Evolutionary conservation across 1,140 invertebrate species (phyloP).

Genomic region (Brachionus calyciflorus): DNA sequence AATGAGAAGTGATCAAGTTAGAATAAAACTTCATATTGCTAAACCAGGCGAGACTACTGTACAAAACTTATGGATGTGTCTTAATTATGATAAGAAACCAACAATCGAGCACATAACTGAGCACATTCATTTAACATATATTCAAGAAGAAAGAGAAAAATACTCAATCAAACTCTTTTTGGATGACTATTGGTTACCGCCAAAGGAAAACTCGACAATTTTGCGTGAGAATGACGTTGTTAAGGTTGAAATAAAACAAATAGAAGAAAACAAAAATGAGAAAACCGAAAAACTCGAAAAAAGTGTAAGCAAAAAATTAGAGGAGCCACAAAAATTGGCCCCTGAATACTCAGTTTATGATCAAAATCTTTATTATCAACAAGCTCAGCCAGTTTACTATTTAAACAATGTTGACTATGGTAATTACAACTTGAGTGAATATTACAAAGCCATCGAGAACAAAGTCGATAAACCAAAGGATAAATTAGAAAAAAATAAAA

Average conservation of each 20-base stretch:
- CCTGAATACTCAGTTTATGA: neutral
- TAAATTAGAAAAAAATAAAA: neutral
- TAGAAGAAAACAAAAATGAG: neutral
- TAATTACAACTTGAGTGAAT: neutral
- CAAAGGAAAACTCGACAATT: slow-evolving; percentile 18
- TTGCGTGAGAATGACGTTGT: slow-evolving; percentile 20
- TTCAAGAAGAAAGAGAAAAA: neutral
- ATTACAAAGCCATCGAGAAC: neutral
- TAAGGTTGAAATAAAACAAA: neutral
- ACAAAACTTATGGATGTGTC: slow-evolving; percentile 38
- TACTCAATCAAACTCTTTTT: neutral
- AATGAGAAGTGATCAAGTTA: slow-evolving; percentile 39
- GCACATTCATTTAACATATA: neutral
- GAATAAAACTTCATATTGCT: slow-evolving; percentile 30
- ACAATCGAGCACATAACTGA: slow-evolving; percentile 29
- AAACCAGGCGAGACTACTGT: neutral
- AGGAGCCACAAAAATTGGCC: neutral
- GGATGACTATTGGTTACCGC: slow-evolving; percentile 40
- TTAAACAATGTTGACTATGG: neutral
- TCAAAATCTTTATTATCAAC: neutral
- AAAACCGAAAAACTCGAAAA: neutral
- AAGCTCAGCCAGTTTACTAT: slow-evolving; percentile 12
- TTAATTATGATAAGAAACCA: slow-evolving; percentile 42
- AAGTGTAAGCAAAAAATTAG: neutral
- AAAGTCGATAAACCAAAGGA: neutral